Evolutionary conservation across 2,888 invertebrate species (phyloP).

Genomic region (Cyaniris semiargus): DNA sequence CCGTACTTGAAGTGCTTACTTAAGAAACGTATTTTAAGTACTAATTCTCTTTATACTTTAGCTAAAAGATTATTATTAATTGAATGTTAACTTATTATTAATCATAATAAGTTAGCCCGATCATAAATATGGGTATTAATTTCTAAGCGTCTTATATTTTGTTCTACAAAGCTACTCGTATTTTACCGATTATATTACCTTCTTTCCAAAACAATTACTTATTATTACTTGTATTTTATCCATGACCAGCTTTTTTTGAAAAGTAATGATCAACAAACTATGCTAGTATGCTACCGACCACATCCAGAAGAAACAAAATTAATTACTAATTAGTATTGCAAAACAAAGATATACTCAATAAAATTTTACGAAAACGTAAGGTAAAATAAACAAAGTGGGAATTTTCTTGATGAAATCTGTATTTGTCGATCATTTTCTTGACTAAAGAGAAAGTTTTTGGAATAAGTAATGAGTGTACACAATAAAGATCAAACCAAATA

Average conservation of each 20-base stretch:
- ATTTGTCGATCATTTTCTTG: neutral
- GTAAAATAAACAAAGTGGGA: neutral
- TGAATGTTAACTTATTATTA: too few relatives aligned
- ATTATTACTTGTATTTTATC: too few relatives aligned
- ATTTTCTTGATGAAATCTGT: neutral
- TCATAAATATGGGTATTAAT: too few relatives aligned
- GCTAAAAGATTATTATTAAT: neutral
- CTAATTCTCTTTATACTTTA: neutral
- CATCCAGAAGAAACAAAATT: too few relatives aligned
- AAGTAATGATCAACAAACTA: too few relatives aligned
- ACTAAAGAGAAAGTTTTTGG: slow-evolving; percentile 10
- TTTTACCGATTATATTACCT: too few relatives aligned
- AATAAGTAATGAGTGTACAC: slow-evolving; percentile 35
- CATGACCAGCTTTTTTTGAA: too few relatives aligned
- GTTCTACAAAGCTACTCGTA: too few relatives aligned
- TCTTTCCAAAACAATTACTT: too few relatives aligned
- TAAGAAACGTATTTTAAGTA: neutral
- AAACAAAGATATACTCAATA: neutral
- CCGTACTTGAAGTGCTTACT: slow-evolving; percentile 21
- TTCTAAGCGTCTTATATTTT: too few relatives aligned
- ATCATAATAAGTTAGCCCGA: too few relatives aligned
- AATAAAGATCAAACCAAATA: slow-evolving; percentile 46
- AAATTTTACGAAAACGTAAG: neutral
- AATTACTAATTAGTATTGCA: neutral
- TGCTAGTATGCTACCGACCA: neutral